phyloP scores from a whole-genome alignment of 2,113 vertebrate species.

The Paramisgurnus dabryanus region DNA sequence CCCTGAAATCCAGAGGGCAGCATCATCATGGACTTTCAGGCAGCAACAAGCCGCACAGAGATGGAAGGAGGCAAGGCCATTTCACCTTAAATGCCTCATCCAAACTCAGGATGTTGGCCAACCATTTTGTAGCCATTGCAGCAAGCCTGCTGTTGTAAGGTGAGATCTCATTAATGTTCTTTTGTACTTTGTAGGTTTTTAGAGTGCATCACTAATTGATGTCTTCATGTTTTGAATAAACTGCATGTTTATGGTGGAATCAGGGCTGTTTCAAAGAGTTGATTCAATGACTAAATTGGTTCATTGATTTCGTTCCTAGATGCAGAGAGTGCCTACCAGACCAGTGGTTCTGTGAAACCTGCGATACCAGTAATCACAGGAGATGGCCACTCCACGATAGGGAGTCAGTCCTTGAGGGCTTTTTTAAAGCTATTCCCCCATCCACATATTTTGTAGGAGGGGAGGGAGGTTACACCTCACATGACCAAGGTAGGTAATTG shows the following conservation, averaged over 20 bases:
- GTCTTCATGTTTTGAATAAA: background rate
- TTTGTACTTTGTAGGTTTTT: background rate
- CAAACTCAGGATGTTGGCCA: constrained; percentile 27
- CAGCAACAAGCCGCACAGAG: constrained; percentile 18
- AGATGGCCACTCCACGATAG: constrained; percentile 12
- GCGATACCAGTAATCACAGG: constrained; percentile 10
- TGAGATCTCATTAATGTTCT: constrained; percentile 2
- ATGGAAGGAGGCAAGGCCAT: constrained; percentile 30
- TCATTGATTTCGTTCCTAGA: no score
- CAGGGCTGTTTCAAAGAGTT: no score
- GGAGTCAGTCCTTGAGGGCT: constrained; percentile 15
- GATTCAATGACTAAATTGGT: no score
- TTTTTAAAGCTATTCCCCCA: no score
- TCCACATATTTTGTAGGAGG: no score
- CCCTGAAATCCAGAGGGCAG: background rate
- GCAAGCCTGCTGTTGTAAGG: background rate
- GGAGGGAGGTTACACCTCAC: no score
- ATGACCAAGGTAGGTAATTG: no score
- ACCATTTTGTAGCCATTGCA: constrained; percentile 16
- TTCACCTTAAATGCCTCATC: constrained; percentile 20
- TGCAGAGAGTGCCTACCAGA: background rate
- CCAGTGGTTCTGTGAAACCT: constrained; percentile 23
- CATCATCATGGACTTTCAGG: constrained; percentile 20
- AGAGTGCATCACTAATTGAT: background rate
- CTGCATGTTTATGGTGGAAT: no score